Evolutionary conservation across 1,140 invertebrate species (phyloP).

Genomic region (Trichoplusia ni): DNA sequence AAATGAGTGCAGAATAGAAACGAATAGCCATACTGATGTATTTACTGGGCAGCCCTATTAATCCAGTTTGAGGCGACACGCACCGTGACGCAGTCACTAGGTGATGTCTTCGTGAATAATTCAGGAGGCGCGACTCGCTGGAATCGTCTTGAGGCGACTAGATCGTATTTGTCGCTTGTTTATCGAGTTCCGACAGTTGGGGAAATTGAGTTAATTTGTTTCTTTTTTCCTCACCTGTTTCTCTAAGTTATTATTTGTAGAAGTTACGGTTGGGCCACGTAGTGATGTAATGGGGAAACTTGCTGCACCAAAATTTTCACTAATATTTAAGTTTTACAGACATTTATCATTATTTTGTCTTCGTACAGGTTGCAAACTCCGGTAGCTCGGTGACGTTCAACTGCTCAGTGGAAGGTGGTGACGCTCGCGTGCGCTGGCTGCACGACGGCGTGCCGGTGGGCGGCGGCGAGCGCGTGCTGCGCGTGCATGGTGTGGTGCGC

Average conservation of each 20-base stretch:
- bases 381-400: slow-evolving; percentile 76
- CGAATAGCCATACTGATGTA: no score
- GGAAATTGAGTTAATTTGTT: slow-evolving; percentile 8
- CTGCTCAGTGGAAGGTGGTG: slow-evolving; percentile 89
- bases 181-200: slow-evolving; percentile 15
- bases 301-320: no score
- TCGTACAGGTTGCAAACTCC: slow-evolving; percentile 74
- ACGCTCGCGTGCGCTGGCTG: slow-evolving; percentile 88
- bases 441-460: slow-evolving; percentile 86
- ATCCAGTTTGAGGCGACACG: slow-evolving; percentile 17
- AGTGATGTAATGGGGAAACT: no score
- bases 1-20: no score
- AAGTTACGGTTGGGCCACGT: neutral
- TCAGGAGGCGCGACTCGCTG: slow-evolving; percentile 3
- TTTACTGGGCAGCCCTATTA: slow-evolving; percentile 17
- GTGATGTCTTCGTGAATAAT: slow-evolving; percentile 19
- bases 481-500: slow-evolving; percentile 85
- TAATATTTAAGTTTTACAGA: no score
- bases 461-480: slow-evolving; percentile 81
- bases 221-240: neutral
- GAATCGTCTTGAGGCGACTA: neutral
- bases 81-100: slow-evolving; percentile 9
- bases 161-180: slow-evolving; percentile 16
- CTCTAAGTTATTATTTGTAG: neutral
- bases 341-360: neutral